These are phyloP conservation scores for Rhopilema esculentum DNA, from an alignment of 30 jellyfish, hydroid and myxozoan species.

Conservation along the genomic window DNA sequence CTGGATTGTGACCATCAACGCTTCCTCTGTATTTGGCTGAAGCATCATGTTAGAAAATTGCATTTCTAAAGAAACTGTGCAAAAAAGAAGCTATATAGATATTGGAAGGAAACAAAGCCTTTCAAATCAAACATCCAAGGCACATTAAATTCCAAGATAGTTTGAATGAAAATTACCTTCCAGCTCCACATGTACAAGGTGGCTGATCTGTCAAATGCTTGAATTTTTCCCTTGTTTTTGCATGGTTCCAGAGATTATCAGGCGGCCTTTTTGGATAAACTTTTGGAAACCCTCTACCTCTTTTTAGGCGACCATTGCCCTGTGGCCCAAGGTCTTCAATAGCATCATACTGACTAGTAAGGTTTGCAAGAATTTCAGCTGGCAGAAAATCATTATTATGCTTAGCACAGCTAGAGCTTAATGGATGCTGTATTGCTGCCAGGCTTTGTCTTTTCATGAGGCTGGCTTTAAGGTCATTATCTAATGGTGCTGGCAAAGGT, in stretches of 20 bases:
- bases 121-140: no score
- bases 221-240: constrained; percentile 72
- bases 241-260: constrained; percentile 88
- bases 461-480: background rate
- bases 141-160: no score
- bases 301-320: constrained; percentile 27
- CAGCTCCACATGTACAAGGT: constrained; percentile 97
- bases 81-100: no score
- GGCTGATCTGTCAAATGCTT: constrained; percentile 92
- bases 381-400: constrained; percentile 73
- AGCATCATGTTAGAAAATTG: no score
- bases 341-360: constrained; percentile 57
- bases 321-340: constrained; percentile 82
- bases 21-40: no score
- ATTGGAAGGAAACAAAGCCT: no score
- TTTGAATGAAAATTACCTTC: constrained; percentile 58
- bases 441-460: constrained; percentile 28
- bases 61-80: no score
- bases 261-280: constrained; percentile 68
- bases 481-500: background rate
- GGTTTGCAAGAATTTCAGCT: constrained; percentile 64
- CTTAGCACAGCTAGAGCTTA: constrained; percentile 46
- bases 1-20: no score
- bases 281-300: constrained; percentile 44
- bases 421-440: constrained; percentile 43